Evolutionary conservation across 2,113 vertebrate species (phyloP).

Genomic region (Megaceryle torquata): DNA sequence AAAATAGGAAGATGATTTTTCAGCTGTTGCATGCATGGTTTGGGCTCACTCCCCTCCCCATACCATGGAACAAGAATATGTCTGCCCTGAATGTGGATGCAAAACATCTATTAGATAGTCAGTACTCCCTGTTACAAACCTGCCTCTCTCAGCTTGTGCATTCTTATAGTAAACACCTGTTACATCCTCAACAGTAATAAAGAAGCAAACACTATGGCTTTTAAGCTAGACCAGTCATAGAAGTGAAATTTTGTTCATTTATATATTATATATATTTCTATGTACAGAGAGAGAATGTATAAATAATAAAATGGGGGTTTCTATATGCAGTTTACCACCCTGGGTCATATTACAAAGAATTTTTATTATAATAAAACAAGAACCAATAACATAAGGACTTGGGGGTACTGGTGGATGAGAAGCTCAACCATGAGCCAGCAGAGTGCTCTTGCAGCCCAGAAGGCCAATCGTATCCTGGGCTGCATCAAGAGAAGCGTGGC

Average conservation of each 20-base stretch:
- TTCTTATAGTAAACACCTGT: background rate
- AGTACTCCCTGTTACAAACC: background rate
- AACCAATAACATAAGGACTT: background rate
- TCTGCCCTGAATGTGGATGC: background rate
- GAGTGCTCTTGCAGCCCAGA: no score
- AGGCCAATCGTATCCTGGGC: no score
- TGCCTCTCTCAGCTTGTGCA: background rate
- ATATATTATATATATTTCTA: background rate
- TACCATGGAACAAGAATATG: background rate
- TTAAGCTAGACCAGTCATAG: background rate
- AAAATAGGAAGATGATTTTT: background rate
- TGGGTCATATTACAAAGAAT: background rate
- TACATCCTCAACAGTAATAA: background rate
- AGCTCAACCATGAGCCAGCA: no score
- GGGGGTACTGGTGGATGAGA: no score
- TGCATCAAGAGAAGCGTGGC: no score
- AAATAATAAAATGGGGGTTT: background rate
- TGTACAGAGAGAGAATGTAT: background rate
- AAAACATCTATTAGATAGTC: background rate
- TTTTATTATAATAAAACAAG: background rate
- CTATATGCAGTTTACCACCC: background rate
- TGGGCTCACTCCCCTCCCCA: background rate
- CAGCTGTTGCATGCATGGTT: background rate
- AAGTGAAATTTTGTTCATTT: background rate
- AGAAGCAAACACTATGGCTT: background rate